Evolutionary conservation across 64 coral and sea anemone species (phyloP).

Genomic region (Dendronephthya gigantea): DNA sequence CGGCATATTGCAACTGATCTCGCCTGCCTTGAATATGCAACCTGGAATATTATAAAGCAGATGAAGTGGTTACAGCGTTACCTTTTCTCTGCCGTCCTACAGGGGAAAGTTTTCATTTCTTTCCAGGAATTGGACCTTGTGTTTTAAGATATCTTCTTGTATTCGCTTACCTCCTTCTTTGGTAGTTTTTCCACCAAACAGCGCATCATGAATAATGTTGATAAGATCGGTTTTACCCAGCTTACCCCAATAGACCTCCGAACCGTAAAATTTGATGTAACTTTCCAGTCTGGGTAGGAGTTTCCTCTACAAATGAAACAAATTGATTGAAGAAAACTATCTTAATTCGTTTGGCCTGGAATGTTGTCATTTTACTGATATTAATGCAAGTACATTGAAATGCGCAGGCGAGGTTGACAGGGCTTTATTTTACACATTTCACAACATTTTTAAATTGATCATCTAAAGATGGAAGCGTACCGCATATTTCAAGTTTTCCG

Average conservation of each 20-base stretch:
- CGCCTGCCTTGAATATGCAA: background rate
- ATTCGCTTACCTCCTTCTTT: background rate
- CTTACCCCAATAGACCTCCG: background rate
- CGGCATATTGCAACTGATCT: background rate
- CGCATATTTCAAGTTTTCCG: background rate
- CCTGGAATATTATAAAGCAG: background rate
- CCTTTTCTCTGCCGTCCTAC: too few relatives aligned
- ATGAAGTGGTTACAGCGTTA: too few relatives aligned
- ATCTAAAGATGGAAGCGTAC: too few relatives aligned
- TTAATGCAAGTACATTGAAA: too few relatives aligned
- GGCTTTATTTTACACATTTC: too few relatives aligned
- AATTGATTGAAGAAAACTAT: too few relatives aligned
- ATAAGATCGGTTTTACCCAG: background rate
- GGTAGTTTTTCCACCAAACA: background rate
- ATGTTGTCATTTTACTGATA: background rate
- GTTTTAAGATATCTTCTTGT: background rate
- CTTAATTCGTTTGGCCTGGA: too few relatives aligned
- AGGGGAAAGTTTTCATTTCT: too few relatives aligned
- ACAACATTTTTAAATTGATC: too few relatives aligned
- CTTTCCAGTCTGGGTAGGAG: background rate
- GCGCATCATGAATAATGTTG: background rate
- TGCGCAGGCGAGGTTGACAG: too few relatives aligned
- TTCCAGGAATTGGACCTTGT: too few relatives aligned
- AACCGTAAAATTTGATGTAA: background rate
- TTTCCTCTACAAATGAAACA: background rate